Evolutionary conservation across 64 coral and sea anemone species (phyloP).

Genomic region (Montipora efflorescens): DNA sequence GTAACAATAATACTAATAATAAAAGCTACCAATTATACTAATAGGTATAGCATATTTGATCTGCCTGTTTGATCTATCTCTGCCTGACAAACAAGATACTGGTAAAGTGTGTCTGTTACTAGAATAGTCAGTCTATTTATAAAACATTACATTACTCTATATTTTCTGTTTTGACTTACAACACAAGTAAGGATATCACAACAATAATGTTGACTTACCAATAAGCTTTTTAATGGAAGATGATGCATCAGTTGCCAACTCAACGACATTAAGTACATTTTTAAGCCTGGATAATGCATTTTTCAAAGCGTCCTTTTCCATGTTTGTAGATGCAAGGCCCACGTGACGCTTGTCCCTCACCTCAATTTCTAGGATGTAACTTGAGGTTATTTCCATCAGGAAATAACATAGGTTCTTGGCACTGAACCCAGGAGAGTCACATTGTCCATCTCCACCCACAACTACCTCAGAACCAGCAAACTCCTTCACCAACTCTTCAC

Average conservation of each 20-base stretch:
- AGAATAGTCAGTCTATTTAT: too few species aligned
- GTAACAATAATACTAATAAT: too few species aligned
- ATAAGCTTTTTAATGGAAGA: slow-evolving; percentile 33
- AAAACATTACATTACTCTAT: too few species aligned
- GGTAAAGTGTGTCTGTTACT: too few species aligned
- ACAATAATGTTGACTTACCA: background rate
- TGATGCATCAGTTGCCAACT: slow-evolving; percentile 44
- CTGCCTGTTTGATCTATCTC: too few species aligned
- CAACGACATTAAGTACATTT: slow-evolving; percentile 3
- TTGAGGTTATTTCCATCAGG: background rate
- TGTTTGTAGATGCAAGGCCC: slow-evolving; percentile 42
- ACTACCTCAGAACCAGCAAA: slow-evolving; percentile 14
- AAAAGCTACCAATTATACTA: too few species aligned
- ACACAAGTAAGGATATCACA: too few species aligned
- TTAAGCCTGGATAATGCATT: slow-evolving; percentile 2
- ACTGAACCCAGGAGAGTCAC: slow-evolving; percentile 62
- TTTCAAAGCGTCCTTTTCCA: slow-evolving; percentile 43
- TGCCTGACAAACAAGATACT: too few species aligned
- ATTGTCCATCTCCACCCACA: slow-evolving; percentile 67
- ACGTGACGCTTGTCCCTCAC: slow-evolving; percentile 57
- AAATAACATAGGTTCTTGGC: slow-evolving; percentile 69
- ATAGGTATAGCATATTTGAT: too few species aligned
- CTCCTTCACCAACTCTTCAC: slow-evolving; percentile 27
- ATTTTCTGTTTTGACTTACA: too few species aligned
- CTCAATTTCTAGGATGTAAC: slow-evolving; percentile 29